Percentiles rank a stretch among this genome's conserved stretches.
These are phyloP conservation scores for Xyliphius kryptos DNA, from an alignment of 2,113 vertebrate species.

Conservation along the genomic window DNA sequence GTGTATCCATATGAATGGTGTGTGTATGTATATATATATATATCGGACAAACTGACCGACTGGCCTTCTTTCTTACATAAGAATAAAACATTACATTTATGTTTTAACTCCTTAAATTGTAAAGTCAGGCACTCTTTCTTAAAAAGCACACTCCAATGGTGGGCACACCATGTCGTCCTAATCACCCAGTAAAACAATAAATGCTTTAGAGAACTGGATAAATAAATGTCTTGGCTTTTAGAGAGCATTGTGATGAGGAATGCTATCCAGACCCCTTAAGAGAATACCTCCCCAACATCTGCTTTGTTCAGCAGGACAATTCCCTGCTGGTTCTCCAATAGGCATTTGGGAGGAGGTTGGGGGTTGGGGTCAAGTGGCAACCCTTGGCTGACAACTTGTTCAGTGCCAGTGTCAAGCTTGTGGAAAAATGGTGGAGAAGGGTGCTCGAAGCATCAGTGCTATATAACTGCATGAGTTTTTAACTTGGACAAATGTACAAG, in stretches of 20 bases:
- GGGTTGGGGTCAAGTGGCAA: slow-evolving; percentile 56
- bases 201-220: slow-evolving; percentile 45
- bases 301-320: slow-evolving; percentile 59
- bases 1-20: too few species aligned
- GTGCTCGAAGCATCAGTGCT: slow-evolving; percentile 41
- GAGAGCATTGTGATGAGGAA: slow-evolving; percentile 58
- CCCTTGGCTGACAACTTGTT: slow-evolving; percentile 60
- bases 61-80: too few species aligned
- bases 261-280: slow-evolving; percentile 54
- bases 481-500: background rate
- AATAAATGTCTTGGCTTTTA: slow-evolving; percentile 53
- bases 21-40: too few species aligned
- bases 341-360: slow-evolving; percentile 24
- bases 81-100: too few species aligned
- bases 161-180: slow-evolving; percentile 5
- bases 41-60: too few species aligned
- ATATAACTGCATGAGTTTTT: slow-evolving; percentile 41
- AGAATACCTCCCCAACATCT: slow-evolving; percentile 41
- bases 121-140: slow-evolving; percentile 20
- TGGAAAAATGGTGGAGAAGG: slow-evolving; percentile 41
- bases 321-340: slow-evolving; percentile 53
- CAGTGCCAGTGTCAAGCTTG: slow-evolving; percentile 29
- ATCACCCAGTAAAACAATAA: slow-evolving; percentile 31
- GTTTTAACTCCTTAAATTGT: slow-evolving; percentile 51
- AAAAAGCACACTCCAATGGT: slow-evolving; percentile 43